Evolutionary conservation across 2,797 vertebrate genomes (phyloP).

Genomic region (Hippocampus kuda): DNA sequence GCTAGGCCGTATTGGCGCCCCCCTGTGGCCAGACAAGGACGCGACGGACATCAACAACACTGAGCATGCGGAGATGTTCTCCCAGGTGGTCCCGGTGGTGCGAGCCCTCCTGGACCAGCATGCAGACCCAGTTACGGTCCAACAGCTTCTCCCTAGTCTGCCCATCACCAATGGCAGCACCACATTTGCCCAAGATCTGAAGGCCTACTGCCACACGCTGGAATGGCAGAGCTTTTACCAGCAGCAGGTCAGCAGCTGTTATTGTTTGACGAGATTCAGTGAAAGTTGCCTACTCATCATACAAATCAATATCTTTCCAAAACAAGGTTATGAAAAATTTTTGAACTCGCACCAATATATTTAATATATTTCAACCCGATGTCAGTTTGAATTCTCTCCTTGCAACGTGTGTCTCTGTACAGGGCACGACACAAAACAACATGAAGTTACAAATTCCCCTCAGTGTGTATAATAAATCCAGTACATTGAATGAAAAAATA

Average conservation of each 20-base stretch:
- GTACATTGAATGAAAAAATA: neutral
- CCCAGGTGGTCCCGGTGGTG: slow-evolving; percentile 82
- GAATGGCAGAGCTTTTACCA: slow-evolving; percentile 90
- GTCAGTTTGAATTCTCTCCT: neutral
- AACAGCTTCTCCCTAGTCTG: slow-evolving; percentile 78
- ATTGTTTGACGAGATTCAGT: neutral
- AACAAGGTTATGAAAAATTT: neutral
- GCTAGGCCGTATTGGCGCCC: slow-evolving; percentile 64
- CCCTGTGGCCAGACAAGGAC: slow-evolving; percentile 51
- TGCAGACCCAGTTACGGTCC: slow-evolving; percentile 72
- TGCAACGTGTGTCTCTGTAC: neutral
- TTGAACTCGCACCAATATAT: neutral
- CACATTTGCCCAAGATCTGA: slow-evolving; percentile 89
- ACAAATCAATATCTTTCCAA: neutral
- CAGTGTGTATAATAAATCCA: neutral
- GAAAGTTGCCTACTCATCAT: neutral
- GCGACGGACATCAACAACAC: slow-evolving; percentile 15
- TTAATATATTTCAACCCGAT: neutral
- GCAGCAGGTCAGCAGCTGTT: slow-evolving; percentile 65
- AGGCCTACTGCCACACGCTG: slow-evolving; percentile 71
- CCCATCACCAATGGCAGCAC: slow-evolving; percentile 89
- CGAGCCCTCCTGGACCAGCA: slow-evolving; percentile 86
- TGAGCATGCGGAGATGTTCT: slow-evolving; percentile 64
- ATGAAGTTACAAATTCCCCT: no score
- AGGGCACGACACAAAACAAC: no score